phyloP scores from a whole-genome alignment of 2,888 invertebrate species.

The Rhingia campestris region DNA sequence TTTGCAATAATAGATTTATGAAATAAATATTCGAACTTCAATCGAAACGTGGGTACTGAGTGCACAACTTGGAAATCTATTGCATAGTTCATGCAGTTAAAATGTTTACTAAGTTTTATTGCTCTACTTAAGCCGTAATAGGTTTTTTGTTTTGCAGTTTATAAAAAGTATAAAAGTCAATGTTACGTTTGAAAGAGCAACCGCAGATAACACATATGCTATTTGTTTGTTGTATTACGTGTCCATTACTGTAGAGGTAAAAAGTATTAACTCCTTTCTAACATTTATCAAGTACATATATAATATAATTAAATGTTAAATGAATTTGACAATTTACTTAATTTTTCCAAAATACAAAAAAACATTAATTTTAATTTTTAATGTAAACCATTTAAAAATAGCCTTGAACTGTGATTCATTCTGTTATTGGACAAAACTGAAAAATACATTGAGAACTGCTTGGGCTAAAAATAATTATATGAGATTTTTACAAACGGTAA shows the following conservation, averaged over 20 bases:
- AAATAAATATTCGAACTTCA: conserved; percentile 47
- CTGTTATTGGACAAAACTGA: no score
- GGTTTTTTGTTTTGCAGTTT: conserved; percentile 26
- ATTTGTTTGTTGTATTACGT: conserved; percentile 14
- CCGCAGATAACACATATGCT: conserved; percentile 38
- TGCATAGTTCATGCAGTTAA: conserved; percentile 44
- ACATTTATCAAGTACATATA: no score
- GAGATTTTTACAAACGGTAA: no score
- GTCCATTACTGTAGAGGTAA: neutral
- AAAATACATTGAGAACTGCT: no score
- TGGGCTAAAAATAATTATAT: no score
- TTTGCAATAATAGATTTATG: conserved; percentile 51
- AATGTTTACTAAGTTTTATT: conserved; percentile 22
- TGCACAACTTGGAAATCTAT: conserved; percentile 40
- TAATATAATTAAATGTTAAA: no score
- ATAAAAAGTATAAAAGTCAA: conserved; percentile 26
- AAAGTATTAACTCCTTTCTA: conserved; percentile 10
- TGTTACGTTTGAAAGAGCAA: conserved; percentile 15
- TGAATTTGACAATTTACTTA: no score
- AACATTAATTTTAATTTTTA: no score
- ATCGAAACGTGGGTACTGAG: conserved; percentile 51
- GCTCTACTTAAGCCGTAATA: conserved; percentile 35
- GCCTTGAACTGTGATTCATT: no score
- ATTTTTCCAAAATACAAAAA: no score
- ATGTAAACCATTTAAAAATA: no score